Evolutionary conservation across 2,888 invertebrate species (phyloP), one percentile per base, ranked within the genome.

Genomic region (Arrhopalites spinosus): DNA sequence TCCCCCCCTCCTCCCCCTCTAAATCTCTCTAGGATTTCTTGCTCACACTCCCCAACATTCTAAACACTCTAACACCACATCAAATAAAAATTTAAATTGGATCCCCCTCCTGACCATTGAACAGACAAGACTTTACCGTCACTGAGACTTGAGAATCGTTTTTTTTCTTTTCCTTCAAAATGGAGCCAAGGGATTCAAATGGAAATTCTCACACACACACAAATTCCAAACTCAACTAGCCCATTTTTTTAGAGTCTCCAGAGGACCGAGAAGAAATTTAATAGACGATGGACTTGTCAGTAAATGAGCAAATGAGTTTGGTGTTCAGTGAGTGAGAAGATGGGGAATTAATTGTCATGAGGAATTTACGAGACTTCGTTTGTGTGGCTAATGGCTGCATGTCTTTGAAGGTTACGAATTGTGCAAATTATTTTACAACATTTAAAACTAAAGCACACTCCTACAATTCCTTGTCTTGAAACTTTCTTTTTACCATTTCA

Each of bases 261-360:
- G 50, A 17, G 20, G 50, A 50, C 3, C 8, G 15, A 17, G 61
- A 36, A 15, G 43, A 23, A 36, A 36, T 36, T 36, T 36, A 36
- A 11, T 3, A 20, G 70, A 36, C 56, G 59, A 70, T 70, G 70
- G 59, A 70, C 70, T 70, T 70, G 70, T 59, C 70, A 70, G 70
- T 30, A 69, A 69, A 69, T 69, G 69, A 69, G 69, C 59, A 70
- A 70, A 70, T 70, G 70, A 70, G 70, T 70, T 70, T 70, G 53
- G 70, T 20, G 70, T 70, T 56, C 70, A 70, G 70, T 70, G 70
- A 70, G 70, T 56, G 30, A 70, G 70, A 70, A 70, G 56, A 70
- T 70, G 70, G 56, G 56, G 70, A 70, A 70, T 70, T 70, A 70
- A 70, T 70, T 56, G 59, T 70, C 70, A 20, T 70, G 59, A 56